A percentile compares a stretch with the other conserved stretches of the same genome.
Conservation (phyloP, 2,113 vertebrate genomes). For the Psilopogon haemacephalus region DNA sequence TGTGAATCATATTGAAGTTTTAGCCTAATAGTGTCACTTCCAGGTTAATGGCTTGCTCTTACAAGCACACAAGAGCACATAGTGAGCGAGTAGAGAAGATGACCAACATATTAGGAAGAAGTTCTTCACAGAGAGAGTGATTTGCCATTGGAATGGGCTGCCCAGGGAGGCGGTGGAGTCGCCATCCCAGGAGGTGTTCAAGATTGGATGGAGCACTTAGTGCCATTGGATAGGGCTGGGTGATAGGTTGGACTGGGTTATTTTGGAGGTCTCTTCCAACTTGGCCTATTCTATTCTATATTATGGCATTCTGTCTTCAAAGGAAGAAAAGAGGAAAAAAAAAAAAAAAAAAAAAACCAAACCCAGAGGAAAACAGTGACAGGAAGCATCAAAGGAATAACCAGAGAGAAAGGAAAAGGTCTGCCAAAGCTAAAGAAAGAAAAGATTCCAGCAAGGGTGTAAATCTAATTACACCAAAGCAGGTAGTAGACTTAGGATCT, state of each 20-base stretch:
- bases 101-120: neutral
- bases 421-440: neutral
- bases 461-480: neutral
- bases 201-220: too few relatives aligned
- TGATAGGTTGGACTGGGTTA: too few relatives aligned
- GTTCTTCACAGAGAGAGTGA: too few relatives aligned
- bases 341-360: too few relatives aligned
- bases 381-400: neutral
- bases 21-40: neutral
- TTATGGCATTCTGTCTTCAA: neutral
- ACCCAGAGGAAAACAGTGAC: neutral
- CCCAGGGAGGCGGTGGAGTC: too few relatives aligned
- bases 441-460: neutral
- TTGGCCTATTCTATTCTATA: too few relatives aligned
- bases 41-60: neutral
- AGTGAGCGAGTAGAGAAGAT: neutral
- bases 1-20: neutral
- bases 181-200: too few relatives aligned
- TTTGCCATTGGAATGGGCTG: too few relatives aligned
- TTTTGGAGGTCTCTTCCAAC: too few relatives aligned
- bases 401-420: neutral
- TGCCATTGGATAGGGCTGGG: too few relatives aligned
- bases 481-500: neutral
- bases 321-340: neutral
- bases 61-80: accelerated